Evolutionary conservation across 2,888 invertebrate genomes (phyloP).

Genomic region (Rutpela maculata): DNA sequence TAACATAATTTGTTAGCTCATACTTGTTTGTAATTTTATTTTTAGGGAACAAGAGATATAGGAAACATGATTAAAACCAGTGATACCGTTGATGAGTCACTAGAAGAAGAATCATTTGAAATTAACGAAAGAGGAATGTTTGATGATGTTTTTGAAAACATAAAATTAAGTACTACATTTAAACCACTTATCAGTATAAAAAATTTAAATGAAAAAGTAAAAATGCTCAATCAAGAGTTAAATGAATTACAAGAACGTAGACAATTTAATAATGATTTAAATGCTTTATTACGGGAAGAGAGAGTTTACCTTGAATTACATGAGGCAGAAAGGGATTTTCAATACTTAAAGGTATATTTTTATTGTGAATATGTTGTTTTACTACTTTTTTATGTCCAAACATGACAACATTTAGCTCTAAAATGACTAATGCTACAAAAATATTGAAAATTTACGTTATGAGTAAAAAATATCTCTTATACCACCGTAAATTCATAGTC

Average conservation of each 20-base stretch:
- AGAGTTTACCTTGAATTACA: constrained; percentile 41
- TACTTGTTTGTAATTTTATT: not conserved
- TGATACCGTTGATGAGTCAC: not conserved
- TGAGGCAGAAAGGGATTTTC: constrained; percentile 43
- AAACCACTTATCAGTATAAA: constrained; percentile 40
- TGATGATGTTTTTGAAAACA: constrained; percentile 51
- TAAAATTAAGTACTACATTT: not conserved
- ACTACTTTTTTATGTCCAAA: too few species aligned
- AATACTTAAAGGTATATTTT: constrained; percentile 47
- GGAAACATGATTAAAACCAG: not conserved
- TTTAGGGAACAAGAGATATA: not conserved
- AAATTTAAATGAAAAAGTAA: constrained; percentile 36
- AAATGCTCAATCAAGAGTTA: not conserved
- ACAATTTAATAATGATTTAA: constrained; percentile 19
- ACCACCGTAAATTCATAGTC: too few species aligned
- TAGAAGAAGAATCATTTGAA: constrained; percentile 40
- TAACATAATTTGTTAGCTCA: too few species aligned
- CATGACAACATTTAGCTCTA: too few species aligned
- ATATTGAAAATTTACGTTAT: too few species aligned
- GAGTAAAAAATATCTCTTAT: too few species aligned
- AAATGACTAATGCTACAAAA: too few species aligned
- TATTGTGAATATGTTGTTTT: not conserved
- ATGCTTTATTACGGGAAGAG: constrained; percentile 37
- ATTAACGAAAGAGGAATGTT: constrained; percentile 6
- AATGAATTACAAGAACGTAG: not conserved